Conservation (phyloP, 2,888 invertebrate species). For the Drosophila anomalata region DNA sequence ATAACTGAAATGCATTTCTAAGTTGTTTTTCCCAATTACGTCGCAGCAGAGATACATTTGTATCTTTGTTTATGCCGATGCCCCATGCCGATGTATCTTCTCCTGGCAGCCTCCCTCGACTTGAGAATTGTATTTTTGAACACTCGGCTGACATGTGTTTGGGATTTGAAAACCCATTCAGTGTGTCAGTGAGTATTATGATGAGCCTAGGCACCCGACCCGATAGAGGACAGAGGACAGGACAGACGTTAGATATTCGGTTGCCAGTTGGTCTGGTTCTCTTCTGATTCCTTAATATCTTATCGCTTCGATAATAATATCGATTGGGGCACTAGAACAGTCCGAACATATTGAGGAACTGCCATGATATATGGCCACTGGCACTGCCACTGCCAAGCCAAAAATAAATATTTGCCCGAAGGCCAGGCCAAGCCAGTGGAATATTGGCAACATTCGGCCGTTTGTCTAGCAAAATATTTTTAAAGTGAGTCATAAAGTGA, state of each 20-base stretch:
- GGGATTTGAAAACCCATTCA: conserved; percentile 61
- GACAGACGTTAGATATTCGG: neutral
- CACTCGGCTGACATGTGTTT: conserved; percentile 63
- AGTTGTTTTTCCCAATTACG: conserved; percentile 49
- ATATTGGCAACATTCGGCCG: conserved; percentile 6
- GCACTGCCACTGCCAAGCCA: neutral
- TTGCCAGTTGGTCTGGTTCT: conserved; percentile 14
- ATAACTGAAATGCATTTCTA: conserved; percentile 65
- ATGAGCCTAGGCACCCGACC: conserved; percentile 20
- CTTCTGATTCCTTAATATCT: neutral
- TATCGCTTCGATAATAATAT: conserved; percentile 10
- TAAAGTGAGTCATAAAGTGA: conserved; percentile 15
- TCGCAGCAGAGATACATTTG: conserved; percentile 58
- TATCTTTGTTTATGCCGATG: conserved; percentile 58
- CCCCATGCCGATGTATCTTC: neutral
- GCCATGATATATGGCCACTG: neutral
- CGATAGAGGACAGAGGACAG: neutral
- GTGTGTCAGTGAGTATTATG: conserved; percentile 58
- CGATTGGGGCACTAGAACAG: neutral
- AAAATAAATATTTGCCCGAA: conserved; percentile 1
- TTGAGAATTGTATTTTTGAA: conserved; percentile 55
- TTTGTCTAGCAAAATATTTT: conserved; percentile 9
- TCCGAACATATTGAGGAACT: conserved; percentile 6
- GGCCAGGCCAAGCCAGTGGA: conserved; percentile 8
- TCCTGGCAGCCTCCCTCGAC: conserved; percentile 18